Evolutionary conservation across 2,113 vertebrate genomes (phyloP).

Genomic region (Campylorhamphus procurvoides): DNA sequence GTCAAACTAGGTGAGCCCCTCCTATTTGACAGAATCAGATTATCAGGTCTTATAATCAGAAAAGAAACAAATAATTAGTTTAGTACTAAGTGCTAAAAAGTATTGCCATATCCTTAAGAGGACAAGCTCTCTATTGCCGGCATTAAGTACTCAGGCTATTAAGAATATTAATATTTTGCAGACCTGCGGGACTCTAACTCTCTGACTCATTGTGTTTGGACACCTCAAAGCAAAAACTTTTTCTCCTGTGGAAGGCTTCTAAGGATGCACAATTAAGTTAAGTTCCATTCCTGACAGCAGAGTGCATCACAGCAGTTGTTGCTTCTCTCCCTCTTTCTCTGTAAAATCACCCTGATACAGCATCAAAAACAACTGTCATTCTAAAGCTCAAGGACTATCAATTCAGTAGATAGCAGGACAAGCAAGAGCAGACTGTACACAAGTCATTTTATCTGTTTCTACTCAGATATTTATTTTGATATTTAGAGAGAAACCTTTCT

Average conservation of each 20-base stretch:
- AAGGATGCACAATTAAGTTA: background rate
- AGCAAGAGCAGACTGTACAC: background rate
- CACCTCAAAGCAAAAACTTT: background rate
- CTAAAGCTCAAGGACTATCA: background rate
- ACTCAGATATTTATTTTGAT: background rate
- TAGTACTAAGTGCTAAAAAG: background rate
- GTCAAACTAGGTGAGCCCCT: background rate
- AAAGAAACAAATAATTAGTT: background rate
- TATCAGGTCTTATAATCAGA: background rate
- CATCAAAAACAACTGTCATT: background rate
- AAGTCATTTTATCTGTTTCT: background rate
- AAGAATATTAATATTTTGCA: slow-evolving; percentile 38
- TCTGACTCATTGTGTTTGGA: slow-evolving; percentile 28
- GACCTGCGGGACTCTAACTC: background rate
- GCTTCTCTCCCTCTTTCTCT: background rate
- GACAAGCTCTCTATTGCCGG: background rate
- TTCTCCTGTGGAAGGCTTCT: background rate
- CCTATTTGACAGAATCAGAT: background rate
- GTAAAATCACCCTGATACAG: background rate
- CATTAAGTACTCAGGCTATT: background rate
- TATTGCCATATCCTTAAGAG: slow-evolving; percentile 1
- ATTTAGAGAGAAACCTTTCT: background rate
- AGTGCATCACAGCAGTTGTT: background rate
- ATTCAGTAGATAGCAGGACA: background rate
- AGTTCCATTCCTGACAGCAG: background rate